Evolutionary conservation across 2,113 vertebrate genomes (phyloP).

Genomic region (Coptodon rendalli): DNA sequence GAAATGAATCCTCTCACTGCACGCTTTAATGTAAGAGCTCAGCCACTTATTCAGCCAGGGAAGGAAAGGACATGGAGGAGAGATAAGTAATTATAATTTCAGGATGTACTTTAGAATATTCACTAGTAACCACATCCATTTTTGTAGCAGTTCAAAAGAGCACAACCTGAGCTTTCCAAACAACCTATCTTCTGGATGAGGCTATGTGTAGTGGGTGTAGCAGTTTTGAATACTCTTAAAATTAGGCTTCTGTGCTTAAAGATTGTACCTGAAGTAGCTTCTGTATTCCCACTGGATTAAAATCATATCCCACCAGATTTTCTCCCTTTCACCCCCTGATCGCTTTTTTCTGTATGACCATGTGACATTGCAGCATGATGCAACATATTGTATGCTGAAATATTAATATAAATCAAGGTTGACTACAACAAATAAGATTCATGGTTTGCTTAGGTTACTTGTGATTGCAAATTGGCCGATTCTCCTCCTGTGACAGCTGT

Average conservation of each 20-base stretch:
- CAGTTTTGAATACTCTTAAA: neutral
- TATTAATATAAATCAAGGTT: neutral
- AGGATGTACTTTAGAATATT: neutral
- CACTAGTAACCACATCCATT: neutral
- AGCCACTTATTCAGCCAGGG: constrained; percentile 20
- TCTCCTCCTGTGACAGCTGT: neutral
- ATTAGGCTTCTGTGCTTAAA: constrained; percentile 16
- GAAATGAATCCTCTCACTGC: constrained; percentile 24
- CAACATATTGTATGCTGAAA: neutral
- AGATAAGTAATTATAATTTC: constrained; percentile 9
- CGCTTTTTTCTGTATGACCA: neutral
- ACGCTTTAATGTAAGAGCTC: constrained; percentile 22
- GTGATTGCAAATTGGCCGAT: neutral
- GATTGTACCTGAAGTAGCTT: neutral
- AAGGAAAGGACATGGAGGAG: neutral
- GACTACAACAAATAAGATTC: neutral
- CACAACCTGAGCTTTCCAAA: neutral
- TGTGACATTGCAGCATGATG: neutral
- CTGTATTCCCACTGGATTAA: neutral
- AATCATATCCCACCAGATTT: constrained; percentile 1
- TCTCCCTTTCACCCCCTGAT: neutral
- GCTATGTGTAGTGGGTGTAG: constrained; percentile 17
- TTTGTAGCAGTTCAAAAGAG: neutral
- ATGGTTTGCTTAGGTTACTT: neutral
- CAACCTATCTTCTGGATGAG: neutral